Evolutionary conservation across 2,888 invertebrate genomes (phyloP).

Genomic region (Mongoloraphidia duomilia): DNA sequence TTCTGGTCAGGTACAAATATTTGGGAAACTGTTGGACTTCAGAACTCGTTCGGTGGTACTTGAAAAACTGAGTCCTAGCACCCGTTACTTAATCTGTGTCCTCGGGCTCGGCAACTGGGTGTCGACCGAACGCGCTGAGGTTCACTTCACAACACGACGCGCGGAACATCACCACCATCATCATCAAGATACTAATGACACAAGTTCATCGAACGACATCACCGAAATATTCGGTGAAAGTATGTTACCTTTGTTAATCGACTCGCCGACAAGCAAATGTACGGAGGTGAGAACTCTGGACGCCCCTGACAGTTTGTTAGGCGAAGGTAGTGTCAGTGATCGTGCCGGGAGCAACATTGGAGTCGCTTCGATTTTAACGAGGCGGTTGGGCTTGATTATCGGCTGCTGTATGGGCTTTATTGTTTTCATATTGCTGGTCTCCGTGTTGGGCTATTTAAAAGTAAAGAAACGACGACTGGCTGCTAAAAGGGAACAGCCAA

Average conservation of each 20-base stretch:
- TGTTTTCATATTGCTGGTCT: slow-evolving; percentile 70
- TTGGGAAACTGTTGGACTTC: slow-evolving; percentile 60
- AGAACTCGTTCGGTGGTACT: slow-evolving; percentile 60
- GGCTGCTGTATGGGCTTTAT: slow-evolving; percentile 77
- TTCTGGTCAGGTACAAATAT: slow-evolving; percentile 40
- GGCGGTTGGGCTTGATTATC: slow-evolving; percentile 70
- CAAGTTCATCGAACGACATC: slow-evolving; percentile 23
- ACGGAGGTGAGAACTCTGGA: slow-evolving; percentile 61
- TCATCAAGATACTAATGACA: slow-evolving; percentile 14
- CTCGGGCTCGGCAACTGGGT: slow-evolving; percentile 70
- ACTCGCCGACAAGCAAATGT: slow-evolving; percentile 62
- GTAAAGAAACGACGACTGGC: slow-evolving; percentile 68
- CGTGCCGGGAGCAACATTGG: slow-evolving; percentile 32
- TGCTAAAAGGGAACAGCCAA: slow-evolving; percentile 54
- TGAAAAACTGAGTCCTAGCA: slow-evolving; percentile 59
- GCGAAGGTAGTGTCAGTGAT: slow-evolving; percentile 16
- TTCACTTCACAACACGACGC: slow-evolving; percentile 6
- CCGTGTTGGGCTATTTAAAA: slow-evolving; percentile 73
- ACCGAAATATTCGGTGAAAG: slow-evolving; percentile 38
- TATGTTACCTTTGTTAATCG: slow-evolving; percentile 42
- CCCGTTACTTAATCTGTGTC: slow-evolving; percentile 75
- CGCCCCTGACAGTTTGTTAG: slow-evolving; percentile 33
- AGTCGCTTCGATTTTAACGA: slow-evolving; percentile 61
- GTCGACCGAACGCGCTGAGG: slow-evolving; percentile 33
- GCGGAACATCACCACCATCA: slow-evolving; percentile 15